Evolutionary conservation across 2,797 vertebrate genomes (phyloP), one percentile per base, ranked within the genome.

Genomic region (Streptopelia turtur): DNA sequence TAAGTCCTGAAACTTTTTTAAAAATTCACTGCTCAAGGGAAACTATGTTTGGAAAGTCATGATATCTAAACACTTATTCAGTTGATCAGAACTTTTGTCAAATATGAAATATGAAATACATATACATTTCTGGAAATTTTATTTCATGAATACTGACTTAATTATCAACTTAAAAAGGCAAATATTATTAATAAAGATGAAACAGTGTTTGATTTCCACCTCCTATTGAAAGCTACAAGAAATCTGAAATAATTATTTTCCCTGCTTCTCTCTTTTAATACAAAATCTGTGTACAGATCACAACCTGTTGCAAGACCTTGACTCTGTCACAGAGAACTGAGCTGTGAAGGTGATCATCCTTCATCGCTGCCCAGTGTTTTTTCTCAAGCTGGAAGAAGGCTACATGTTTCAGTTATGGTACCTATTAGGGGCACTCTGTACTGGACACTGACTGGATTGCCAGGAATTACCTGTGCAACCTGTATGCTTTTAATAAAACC

Each of bases 361-460:
- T 49, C 35, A 31, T 30, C 0, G 1, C 27, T 57, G 22, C 16
- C 9, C 39, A 65, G n/a, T 0, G 1, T 15, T 50, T 17, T 59
- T 52, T 60, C 33, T 64, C 5, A 41, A 49, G n/a, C 10, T 76
- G 13, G 18, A 31, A 7, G 6, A 79, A 69, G 9, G 9, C 13
- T 37, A 70, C 9, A 59, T 6, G 23, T 65, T 30, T 85, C 20
- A 16, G 20, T 45, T 33, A 39, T 4, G 13, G 35, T n/a, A 55
- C 27, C 12, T 1, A 1, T 13, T 1, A 64, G 16, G 5, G 13
- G 4, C 47, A 35, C 63, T 85, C 35, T 71, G 18, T 45, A 50
- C 12, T 16, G 15, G 8, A 6, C 25, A n/a, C 27, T 66, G 15
- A 33, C 5, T 43, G 35, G 18, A 39, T 56, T 75, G 41, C 37